These are phyloP conservation scores for Beaufortia kweichowensis DNA, from an alignment of 2,113 vertebrate species.

Conservation along the genomic window DNA sequence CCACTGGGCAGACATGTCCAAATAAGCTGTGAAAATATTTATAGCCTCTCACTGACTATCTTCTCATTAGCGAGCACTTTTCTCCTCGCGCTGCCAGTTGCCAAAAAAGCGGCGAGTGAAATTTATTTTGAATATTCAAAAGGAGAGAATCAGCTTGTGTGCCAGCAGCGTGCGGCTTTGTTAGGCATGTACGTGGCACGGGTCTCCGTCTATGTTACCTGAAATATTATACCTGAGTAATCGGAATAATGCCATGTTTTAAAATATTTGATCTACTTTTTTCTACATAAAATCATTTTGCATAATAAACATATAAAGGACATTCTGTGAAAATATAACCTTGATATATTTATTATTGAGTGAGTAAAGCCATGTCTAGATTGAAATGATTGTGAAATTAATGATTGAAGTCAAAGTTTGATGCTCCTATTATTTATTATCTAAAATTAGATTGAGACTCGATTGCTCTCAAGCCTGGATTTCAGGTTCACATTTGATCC, in stretches of 20 bases:
- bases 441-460: no score
- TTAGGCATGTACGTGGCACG: constrained; percentile 28
- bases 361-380: no score
- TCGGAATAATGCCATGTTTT: not conserved
- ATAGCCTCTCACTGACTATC: constrained; percentile 69
- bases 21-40: constrained; percentile 64
- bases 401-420: no score
- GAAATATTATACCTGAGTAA: constrained; percentile 5
- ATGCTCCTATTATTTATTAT: no score
- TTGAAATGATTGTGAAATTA: no score
- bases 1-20: constrained; percentile 63
- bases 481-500: no score
- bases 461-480: no score
- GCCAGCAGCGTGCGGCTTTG: constrained; percentile 33
- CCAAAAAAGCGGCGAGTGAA: constrained; percentile 48
- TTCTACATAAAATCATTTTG: no score
- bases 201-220: constrained; percentile 29
- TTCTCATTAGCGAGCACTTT: constrained; percentile 72
- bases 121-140: constrained; percentile 53
- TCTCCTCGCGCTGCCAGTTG: constrained; percentile 51
- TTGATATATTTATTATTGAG: no score
- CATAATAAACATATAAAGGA: no score
- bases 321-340: no score
- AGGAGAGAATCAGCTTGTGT: constrained; percentile 49
- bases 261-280: constrained; percentile 11